These are phyloP conservation scores for Cheilosia grossa DNA, from an alignment of 2,888 invertebrate species.

Conservation along the genomic window DNA sequence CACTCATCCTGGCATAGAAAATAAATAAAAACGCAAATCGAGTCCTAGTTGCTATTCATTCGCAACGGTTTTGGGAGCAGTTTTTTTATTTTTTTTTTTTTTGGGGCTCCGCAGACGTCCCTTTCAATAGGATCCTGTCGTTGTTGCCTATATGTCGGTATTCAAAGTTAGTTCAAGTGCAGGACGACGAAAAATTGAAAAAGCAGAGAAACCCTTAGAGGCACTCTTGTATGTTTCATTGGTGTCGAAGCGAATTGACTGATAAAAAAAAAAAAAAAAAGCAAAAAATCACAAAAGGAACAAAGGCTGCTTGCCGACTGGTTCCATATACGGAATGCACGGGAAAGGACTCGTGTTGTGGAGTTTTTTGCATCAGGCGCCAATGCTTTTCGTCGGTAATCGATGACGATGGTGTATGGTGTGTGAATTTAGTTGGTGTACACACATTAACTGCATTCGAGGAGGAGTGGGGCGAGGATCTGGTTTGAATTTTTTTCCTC, in stretches of 20 bases:
- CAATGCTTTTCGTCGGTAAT: slow-evolving; percentile 61
- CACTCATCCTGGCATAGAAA: slow-evolving; percentile 13
- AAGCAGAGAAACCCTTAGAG: slow-evolving; percentile 25
- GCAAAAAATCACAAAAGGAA: slow-evolving; percentile 38
- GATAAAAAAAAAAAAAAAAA: neutral
- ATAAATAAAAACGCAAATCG: slow-evolving; percentile 52
- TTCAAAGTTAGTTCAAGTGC: slow-evolving; percentile 61
- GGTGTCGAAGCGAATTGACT: slow-evolving; percentile 57
- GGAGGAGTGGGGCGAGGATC: slow-evolving; percentile 2
- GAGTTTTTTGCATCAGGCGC: slow-evolving; percentile 63
- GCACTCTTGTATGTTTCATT: slow-evolving; percentile 51
- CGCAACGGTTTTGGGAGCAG: slow-evolving; percentile 35
- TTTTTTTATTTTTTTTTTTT: neutral
- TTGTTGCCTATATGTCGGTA: slow-evolving; percentile 28
- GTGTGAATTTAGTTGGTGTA: slow-evolving; percentile 45
- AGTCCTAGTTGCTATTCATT: slow-evolving; percentile 59
- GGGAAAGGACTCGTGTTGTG: slow-evolving; percentile 24
- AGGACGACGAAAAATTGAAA: slow-evolving; percentile 22
- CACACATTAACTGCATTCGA: slow-evolving; percentile 40
- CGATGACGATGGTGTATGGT: slow-evolving; percentile 50
- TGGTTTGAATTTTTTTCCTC: slow-evolving; percentile 18
- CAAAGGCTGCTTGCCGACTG: slow-evolving; percentile 20
- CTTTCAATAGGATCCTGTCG: slow-evolving; percentile 35
- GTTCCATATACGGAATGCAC: neutral
- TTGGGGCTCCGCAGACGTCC: neutral